Evolutionary conservation across 2,113 vertebrate genomes (phyloP), one percentile per base, ranked within the genome.

Genomic region (Girardinichthys multiradiatus): DNA sequence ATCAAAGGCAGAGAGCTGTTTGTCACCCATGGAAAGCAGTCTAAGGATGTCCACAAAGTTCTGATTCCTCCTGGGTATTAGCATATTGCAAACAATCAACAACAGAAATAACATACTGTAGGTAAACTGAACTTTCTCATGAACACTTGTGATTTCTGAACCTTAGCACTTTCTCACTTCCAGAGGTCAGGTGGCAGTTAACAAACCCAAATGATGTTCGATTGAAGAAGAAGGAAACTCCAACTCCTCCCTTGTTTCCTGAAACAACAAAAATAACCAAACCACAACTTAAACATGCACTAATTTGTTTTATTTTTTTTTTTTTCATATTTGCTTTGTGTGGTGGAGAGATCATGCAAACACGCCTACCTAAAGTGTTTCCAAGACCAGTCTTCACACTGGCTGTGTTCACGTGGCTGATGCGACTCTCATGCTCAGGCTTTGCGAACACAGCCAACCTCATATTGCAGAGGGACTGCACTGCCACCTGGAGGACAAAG

Each of bases 191-290:
- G 84, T 96, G 96, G 68, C 95, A 96, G 87, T 96, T 97, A n/a
- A 97, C 81, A 21, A 97, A 97, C 12, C 96, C 95, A 0, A 97
- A 94, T 12, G 96, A 96, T 0, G 95, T 96, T 17, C 94, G 94
- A 0, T 89, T 95, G 76, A 96, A 96, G 24, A 94, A 91, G 83
- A 97, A 92, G 28, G 96, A 96, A 61, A 96, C 80, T 0, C 96
- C 96, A 33, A 97, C 95, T 0, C 95, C 95, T 29, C 96, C 96
- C 61, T 96, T 96, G 86, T 95, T 95, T 33, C 96, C 96, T 97
- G 83, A 62, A 89, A 86, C 11, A 64, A 64, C 19, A 59, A 27
- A 68, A 76, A 68, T 1, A 33, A 4, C 51, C 7, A 15, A 42
- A 75, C 2, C 27, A 69, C 13, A 67, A 66, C 4, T 60, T 31